Percentiles rank a stretch among this genome's conserved stretches.
phyloP scores from a whole-genome alignment of 2,888 invertebrate species.

The Ichneumon xanthorius region DNA sequence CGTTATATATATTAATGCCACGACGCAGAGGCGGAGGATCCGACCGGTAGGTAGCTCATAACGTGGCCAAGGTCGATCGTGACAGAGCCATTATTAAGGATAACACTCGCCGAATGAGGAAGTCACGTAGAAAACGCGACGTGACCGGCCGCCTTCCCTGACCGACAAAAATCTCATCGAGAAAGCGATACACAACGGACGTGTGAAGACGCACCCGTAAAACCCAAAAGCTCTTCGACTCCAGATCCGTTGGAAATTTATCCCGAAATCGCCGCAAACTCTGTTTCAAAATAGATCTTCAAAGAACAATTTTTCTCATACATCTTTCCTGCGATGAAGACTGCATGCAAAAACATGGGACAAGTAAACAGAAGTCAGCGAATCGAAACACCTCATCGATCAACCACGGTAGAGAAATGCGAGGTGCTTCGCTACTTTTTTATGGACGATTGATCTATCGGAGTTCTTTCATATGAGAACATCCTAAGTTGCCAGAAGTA shows the following conservation, averaged over 20 bases:
- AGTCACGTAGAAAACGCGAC: conserved; percentile 60
- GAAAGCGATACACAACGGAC: conserved; percentile 54
- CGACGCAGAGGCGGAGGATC: conserved; percentile 25
- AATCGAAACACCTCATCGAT: not conserved
- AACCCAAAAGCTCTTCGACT: conserved; percentile 33
- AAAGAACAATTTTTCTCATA: conserved; percentile 5
- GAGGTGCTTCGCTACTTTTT: too few relatives aligned
- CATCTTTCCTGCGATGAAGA: conserved; percentile 9
- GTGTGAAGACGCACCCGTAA: conserved; percentile 43
- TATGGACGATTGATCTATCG: too few relatives aligned
- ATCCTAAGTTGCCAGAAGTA: too few relatives aligned
- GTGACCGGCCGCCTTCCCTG: conserved; percentile 38
- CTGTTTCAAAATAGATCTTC: not conserved
- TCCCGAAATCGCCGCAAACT: conserved; percentile 9
- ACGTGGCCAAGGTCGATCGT: conserved; percentile 65
- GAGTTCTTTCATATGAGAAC: too few relatives aligned
- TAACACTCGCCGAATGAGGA: conserved; percentile 63
- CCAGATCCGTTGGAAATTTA: conserved; percentile 16
- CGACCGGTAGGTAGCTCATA: conserved; percentile 54
- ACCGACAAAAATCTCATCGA: conserved; percentile 56
- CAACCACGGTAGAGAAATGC: too few relatives aligned
- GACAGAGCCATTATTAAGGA: conserved; percentile 67
- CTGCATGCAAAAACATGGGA: not conserved
- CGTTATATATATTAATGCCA: conserved; percentile 3
- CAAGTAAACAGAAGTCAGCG: not conserved